Conservation (phyloP, 2,113 vertebrate genomes). For the Prolemur simus region DNA sequence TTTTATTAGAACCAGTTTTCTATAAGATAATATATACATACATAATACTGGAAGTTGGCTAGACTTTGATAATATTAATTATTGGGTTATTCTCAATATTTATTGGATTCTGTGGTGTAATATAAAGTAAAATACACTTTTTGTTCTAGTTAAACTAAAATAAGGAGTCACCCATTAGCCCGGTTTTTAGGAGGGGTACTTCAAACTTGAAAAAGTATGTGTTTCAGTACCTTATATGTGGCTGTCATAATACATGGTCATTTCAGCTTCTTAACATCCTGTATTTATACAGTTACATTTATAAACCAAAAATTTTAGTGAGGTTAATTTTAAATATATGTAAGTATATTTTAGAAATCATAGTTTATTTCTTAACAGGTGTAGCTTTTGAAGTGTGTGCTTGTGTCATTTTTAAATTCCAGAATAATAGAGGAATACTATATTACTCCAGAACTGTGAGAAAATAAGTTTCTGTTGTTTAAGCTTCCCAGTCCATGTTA, state of each 20-base stretch:
- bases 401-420: constrained; percentile 45
- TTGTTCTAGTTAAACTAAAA: constrained; percentile 39
- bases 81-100: constrained; percentile 7
- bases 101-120: constrained; percentile 22
- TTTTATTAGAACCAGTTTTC: constrained; percentile 8
- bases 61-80: constrained; percentile 16
- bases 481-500: too few species aligned
- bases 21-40: background rate
- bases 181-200: background rate
- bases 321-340: constrained; percentile 52
- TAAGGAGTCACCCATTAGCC: background rate
- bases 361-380: constrained; percentile 24
- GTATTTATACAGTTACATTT: constrained; percentile 59
- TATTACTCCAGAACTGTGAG: too few species aligned
- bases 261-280: constrained; percentile 28
- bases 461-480: too few species aligned
- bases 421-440: constrained; percentile 3
- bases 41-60: background rate
- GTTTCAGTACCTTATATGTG: background rate
- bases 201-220: constrained; percentile 28
- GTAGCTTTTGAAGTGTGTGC: background rate
- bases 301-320: constrained; percentile 55
- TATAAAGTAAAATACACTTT: background rate
- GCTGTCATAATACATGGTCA: background rate
- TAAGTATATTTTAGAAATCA: constrained; percentile 59